Evolutionary conservation across 2,113 vertebrate species (phyloP), one percentile per base, ranked within the genome.

Genomic region (Typhlomys cinereus): DNA sequence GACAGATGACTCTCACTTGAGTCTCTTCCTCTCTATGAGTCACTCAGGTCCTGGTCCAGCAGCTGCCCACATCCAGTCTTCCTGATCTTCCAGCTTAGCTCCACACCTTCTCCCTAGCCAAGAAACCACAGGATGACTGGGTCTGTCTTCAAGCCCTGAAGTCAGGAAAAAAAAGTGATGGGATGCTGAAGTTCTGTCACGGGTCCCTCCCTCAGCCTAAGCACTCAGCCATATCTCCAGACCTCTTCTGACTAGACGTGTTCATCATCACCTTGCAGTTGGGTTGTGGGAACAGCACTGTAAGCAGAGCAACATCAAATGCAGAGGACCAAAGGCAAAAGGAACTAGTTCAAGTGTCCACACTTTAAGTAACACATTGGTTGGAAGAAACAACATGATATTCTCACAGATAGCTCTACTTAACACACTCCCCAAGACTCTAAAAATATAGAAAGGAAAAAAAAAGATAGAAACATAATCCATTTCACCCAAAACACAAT

Each of bases 31-130:
- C 6, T 50, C 46, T 50, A 74, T 18, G 9, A 21, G 64, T 46
- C 34, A 25, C 7, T 57, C 57, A 3, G 17, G 54, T 25, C 57
- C 66, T 9, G 18, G 41, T 44, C 41, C 48, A 59, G 31, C 41
- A 29, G 3, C 4, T 3, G 13, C 12, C 17, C 69, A 79, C 41
- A 81, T 29, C 2, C 0, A 11, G 34, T 0, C 4, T n/a, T n/a
- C n/a, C n/a, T n/a, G n/a, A n/a, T n/a, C n/a, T n/a, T n/a, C n/a
- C n/a, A n/a, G n/a, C n/a, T n/a, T 34, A 17, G 18, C 12, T 17
- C 21, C 20, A 23, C 7, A 21, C 3, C 23, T 61, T 13, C 48
- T 70, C 31, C 44, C 17, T 4, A 57, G 54, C 20, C 27, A 70
- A 46, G 59, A 59, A 89, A 23, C 67, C 15, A 2, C 44, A 39